Evolutionary conservation across 2,113 vertebrate genomes (phyloP).

Genomic region (Martes martes): DNA sequence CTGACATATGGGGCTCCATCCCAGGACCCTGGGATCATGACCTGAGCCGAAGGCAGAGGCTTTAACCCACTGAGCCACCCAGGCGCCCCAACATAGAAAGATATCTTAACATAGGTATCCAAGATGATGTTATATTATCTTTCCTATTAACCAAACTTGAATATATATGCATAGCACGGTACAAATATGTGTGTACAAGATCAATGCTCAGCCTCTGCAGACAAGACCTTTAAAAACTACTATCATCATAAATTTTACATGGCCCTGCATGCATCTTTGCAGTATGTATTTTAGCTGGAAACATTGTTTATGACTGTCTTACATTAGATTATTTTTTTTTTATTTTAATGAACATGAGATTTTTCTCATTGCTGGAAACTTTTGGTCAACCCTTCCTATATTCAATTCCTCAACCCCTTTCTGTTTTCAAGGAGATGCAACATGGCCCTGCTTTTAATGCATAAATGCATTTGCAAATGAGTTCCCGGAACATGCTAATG

Average conservation of each 20-base stretch:
- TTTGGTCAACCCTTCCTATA: background rate
- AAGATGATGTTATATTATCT: background rate
- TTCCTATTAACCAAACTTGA: background rate
- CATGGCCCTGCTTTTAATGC: conserved; percentile 6
- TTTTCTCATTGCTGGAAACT: background rate
- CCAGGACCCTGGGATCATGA: too few relatives aligned
- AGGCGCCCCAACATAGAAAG: background rate
- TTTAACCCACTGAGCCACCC: too few relatives aligned
- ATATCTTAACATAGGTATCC: background rate
- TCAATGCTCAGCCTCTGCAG: background rate
- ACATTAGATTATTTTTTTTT: background rate
- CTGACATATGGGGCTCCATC: too few relatives aligned
- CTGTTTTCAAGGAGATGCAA: background rate
- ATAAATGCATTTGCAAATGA: conserved; percentile 72
- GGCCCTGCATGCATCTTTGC: background rate
- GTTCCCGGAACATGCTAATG: conserved; percentile 68
- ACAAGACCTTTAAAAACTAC: background rate
- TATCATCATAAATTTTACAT: background rate
- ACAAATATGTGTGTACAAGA: background rate
- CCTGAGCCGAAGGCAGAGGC: too few relatives aligned
- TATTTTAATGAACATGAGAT: background rate
- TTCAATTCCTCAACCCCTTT: background rate
- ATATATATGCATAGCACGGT: background rate
- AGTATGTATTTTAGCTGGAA: background rate
- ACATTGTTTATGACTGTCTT: background rate